Evolutionary conservation across 2,113 vertebrate species (phyloP).

Genomic region (Limnothrissa miodon): DNA sequence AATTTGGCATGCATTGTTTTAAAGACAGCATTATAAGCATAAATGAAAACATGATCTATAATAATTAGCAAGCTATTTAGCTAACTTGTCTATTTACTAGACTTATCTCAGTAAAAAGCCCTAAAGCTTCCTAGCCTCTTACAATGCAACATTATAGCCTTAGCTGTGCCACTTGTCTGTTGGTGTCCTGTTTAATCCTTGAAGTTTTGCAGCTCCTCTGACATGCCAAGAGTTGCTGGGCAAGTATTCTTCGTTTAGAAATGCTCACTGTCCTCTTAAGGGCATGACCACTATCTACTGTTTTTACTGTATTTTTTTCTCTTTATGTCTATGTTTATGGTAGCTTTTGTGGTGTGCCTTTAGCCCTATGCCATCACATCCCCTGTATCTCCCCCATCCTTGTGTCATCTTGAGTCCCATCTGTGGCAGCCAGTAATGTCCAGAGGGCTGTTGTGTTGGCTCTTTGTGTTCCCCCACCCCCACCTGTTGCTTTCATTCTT

Average conservation of each 20-base stretch:
- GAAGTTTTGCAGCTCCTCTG: slow-evolving; percentile 64
- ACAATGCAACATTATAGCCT: neutral
- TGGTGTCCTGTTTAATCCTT: slow-evolving; percentile 53
- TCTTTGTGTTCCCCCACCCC: slow-evolving; percentile 42
- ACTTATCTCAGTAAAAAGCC: neutral
- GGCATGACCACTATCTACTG: slow-evolving; percentile 70
- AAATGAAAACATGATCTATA: no score
- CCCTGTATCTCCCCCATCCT: slow-evolving; percentile 45
- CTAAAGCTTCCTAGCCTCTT: neutral
- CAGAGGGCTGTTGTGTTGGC: slow-evolving; percentile 61
- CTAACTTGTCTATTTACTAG: neutral
- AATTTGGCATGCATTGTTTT: no score
- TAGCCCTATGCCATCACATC: slow-evolving; percentile 55
- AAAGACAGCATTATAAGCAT: neutral
- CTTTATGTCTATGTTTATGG: slow-evolving; percentile 59
- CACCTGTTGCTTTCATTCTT: slow-evolving; percentile 34
- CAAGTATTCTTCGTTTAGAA: slow-evolving; percentile 77
- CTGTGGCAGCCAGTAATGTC: slow-evolving; percentile 61
- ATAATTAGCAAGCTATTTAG: neutral
- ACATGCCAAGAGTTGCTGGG: slow-evolving; percentile 74
- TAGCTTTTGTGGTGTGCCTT: slow-evolving; percentile 52
- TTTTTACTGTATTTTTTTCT: neutral
- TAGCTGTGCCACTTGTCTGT: neutral
- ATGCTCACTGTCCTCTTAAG: slow-evolving; percentile 65
- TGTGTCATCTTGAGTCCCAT: slow-evolving; percentile 42